phyloP scores from a whole-genome alignment of 2,888 invertebrate genomes.

The Stenurella melanura region DNA sequence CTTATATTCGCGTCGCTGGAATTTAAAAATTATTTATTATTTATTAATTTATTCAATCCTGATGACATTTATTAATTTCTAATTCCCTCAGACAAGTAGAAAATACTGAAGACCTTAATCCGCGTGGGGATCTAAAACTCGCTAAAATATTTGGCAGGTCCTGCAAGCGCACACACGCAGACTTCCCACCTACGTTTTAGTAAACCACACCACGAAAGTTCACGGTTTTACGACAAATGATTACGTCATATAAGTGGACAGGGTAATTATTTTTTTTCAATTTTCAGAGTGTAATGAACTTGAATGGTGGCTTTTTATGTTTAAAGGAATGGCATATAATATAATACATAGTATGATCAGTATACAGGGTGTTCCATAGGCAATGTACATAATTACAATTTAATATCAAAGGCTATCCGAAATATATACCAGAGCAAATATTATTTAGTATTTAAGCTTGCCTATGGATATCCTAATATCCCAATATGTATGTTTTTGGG shows the following conservation, averaged over 20 bases:
- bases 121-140: background rate
- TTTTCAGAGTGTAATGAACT: background rate
- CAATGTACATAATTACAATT: too few relatives aligned
- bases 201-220: background rate
- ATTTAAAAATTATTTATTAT: background rate
- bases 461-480: too few relatives aligned
- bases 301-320: background rate
- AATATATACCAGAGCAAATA: too few relatives aligned
- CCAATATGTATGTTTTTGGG: too few relatives aligned
- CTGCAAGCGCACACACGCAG: background rate
- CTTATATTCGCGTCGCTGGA: background rate
- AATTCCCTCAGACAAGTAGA: background rate
- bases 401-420: too few relatives aligned
- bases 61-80: background rate
- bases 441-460: too few relatives aligned
- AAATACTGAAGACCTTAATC: background rate
- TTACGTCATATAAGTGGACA: background rate
- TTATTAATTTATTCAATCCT: background rate
- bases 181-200: background rate
- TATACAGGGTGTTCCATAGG: too few relatives aligned
- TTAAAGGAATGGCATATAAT: too few relatives aligned
- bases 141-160: background rate
- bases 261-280: background rate
- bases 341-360: too few relatives aligned
- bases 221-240: background rate